Evolutionary conservation across 2,113 vertebrate genomes (phyloP), one percentile per base, ranked within the genome.

Genomic region (Scomber colias): DNA sequence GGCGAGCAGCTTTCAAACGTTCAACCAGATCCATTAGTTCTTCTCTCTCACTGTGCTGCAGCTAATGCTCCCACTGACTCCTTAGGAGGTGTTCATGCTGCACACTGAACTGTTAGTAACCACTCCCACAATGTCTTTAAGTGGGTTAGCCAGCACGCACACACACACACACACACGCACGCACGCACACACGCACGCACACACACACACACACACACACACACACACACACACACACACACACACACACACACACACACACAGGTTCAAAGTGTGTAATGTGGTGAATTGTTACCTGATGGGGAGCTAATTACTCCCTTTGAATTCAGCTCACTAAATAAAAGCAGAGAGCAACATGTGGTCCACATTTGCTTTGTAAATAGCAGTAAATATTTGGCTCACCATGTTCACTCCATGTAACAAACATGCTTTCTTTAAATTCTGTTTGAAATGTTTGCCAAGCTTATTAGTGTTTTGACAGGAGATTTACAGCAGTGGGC

Each of bases 291-390:
- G 73, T 71, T 77, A 71, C 35, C 70, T 83, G 66, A 81, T 84
- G 71, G 56, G 27, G 56, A 62, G 67, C 21, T 84, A 72, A 85
- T 85, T 78, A 71, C 24, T 79, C 61, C 66, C 48, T 71, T 84
- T 82, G 49, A 71, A 70, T 70, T 35, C 49, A 63, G 45, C 61
- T 63, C 48, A 71, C 63, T 74, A 75, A 68, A 82, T 80, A 77
- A 85, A 54, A 74, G 56, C 76, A 68, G 51, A 75, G 35, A 15
- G 51, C 61, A 64, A 81, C 73, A 85, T 85, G 77, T 87, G 79
- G 69, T 68, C 67, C 49, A 60, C 27, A 68, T 84, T 89, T 68
- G 31, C 60, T 75, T 69, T 59, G 55, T 71, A 70, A 82, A 84
- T 68, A 57, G 57, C 50, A 75, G 64, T 77, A 75, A 69, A 63